Percentiles rank a stretch among this genome's conserved stretches.
Conservation (phyloP, 2,113 vertebrate genomes). For the Tachysurus fulvidraco region DNA sequence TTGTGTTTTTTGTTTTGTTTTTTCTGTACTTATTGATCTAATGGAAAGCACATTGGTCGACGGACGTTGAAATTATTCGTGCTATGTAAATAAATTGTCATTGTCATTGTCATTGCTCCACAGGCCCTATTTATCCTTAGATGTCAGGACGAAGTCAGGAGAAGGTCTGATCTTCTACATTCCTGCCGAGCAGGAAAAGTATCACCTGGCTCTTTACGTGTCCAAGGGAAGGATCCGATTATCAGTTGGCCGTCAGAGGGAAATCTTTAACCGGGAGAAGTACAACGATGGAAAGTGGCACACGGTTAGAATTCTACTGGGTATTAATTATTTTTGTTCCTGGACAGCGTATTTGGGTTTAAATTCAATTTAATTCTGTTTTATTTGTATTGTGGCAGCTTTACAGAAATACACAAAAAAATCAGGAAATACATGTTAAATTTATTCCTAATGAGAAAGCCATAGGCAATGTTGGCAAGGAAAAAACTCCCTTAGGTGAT, state of each 20-base stretch:
- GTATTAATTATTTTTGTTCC: neutral
- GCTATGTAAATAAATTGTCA: no score
- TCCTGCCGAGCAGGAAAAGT: slow-evolving; percentile 67
- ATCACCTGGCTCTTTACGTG: slow-evolving; percentile 81
- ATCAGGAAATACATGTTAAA: no score
- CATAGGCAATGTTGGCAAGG: no score
- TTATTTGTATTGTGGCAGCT: no score
- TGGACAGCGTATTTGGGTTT: neutral
- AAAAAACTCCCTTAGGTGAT: no score
- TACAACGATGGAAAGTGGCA: slow-evolving; percentile 91
- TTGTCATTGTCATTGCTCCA: slow-evolving; percentile 40
- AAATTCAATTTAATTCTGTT: no score
- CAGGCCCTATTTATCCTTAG: slow-evolving; percentile 85
- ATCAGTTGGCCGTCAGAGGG: slow-evolving; percentile 72
- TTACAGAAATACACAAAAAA: no score
- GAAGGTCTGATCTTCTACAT: slow-evolving; percentile 83
- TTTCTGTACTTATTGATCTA: no score
- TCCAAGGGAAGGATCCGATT: slow-evolving; percentile 85
- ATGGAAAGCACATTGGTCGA: no score
- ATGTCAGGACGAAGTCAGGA: slow-evolving; percentile 77
- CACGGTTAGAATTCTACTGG: slow-evolving; percentile 73
- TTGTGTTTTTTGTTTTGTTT: no score
- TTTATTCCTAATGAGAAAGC: no score
- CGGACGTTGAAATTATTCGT: no score
- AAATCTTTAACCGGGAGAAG: slow-evolving; percentile 83